Evolutionary conservation across 37 sponge, comb jelly and placozoan genomes (phyloP), one percentile per base, ranked within the genome.

Genomic region (Chondrosia reniformis): DNA sequence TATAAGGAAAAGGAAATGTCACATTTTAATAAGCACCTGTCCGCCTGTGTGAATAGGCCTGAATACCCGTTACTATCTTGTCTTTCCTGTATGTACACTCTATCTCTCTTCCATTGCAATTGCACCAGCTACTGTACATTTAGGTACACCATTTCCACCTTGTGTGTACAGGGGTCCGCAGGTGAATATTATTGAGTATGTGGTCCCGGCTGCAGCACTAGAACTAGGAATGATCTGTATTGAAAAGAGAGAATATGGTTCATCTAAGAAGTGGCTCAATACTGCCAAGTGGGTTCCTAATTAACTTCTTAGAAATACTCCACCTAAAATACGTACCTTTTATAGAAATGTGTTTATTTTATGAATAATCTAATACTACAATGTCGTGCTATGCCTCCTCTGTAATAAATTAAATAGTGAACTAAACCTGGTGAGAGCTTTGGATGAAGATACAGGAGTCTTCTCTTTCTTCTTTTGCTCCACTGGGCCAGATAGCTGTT

Each of bases 191-290:
- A 85, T 84, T 40, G 54, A 55, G 31, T 94, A 94, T 46, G 42
- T 83, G 17, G 54, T 84, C 9, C 79, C 94, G 8, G 88, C 83
- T 64, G 85, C 92, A 13, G 49, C 46, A 30, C 49, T 87, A 79
- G 92, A 91, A 71, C 75, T 89, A 8, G 94, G 88, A 1, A 74
- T 93, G 22, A 67, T 93, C 40, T 62, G 84, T 28, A 76, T 93
- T 9, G 77, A 82, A 34, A 36, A 36, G 27, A 85, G 84, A 10
- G 54, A 54, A 7, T 56, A 65, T 0, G 61, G 77, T 3, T 44
- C 84, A 33, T 92, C 94, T 12, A 76, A 83, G 38, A 74, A 79
- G 42, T 45, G 21, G n/a, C 81, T 92, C 7, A 74, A 81, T 27
- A 3, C 80, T 9, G 75, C 93, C 5, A 85, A 78, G 93, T 92